Evolutionary conservation across 2,113 vertebrate genomes (phyloP).

Genomic region (Bubo blakistoni): DNA sequence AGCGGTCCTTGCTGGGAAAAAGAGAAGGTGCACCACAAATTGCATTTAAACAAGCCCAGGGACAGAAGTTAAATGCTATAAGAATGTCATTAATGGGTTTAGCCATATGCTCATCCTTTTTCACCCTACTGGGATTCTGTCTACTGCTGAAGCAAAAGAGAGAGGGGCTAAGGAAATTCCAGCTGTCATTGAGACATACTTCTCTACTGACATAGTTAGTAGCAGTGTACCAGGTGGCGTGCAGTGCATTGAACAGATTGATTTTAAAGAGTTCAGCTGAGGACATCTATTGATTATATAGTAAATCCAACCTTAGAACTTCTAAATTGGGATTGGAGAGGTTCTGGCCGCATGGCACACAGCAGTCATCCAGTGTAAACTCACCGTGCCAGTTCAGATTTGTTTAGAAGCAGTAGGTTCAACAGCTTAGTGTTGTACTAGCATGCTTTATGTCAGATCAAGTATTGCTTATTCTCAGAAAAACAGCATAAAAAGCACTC

Average conservation of each 20-base stretch:
- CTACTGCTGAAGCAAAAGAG: not conserved
- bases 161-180: not conserved
- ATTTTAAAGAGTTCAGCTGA: not conserved
- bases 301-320: not conserved
- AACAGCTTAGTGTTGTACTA: not conserved
- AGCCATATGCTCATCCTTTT: not conserved
- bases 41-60: not conserved
- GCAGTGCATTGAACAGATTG: not conserved
- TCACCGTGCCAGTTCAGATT: not conserved
- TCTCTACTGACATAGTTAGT: not conserved
- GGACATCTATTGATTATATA: not conserved
- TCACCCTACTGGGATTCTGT: not conserved
- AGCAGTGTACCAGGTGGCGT: not conserved
- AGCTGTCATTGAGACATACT: not conserved
- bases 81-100: not conserved
- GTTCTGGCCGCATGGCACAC: not conserved
- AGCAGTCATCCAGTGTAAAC: not conserved
- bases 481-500: not conserved
- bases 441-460: not conserved
- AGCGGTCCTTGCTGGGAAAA: not conserved
- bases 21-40: not conserved
- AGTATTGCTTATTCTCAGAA: not conserved
- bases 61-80: not conserved
- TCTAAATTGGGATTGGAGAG: not conserved
- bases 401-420: not conserved